phyloP scores from a whole-genome alignment of 2,888 invertebrate species.

The Entomobrya multifasciata region DNA sequence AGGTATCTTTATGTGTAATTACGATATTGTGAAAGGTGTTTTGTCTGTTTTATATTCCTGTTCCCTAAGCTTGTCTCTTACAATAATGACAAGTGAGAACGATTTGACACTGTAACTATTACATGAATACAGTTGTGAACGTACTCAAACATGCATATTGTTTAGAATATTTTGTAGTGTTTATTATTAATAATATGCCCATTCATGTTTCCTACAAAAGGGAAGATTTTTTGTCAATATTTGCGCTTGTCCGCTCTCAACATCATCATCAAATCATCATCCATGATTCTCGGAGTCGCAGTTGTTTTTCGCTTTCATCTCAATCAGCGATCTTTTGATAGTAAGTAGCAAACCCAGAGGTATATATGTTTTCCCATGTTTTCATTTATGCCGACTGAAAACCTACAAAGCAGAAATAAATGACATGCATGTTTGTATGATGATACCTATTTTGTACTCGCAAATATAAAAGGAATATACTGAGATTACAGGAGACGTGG shows the following conservation, averaged over 20 bases:
- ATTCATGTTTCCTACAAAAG: neutral
- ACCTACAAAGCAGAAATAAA: too few relatives aligned
- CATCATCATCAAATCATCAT: conserved; percentile 37
- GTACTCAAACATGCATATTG: neutral
- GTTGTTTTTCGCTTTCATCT: conserved; percentile 14
- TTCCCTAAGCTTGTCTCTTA: neutral
- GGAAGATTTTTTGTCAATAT: conserved; percentile 59
- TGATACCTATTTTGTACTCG: too few relatives aligned
- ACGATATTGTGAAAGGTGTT: neutral
- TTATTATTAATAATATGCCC: neutral
- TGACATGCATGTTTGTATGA: too few relatives aligned
- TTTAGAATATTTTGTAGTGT: neutral
- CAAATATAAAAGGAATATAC: too few relatives aligned
- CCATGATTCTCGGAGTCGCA: conserved; percentile 1
- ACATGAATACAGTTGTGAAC: neutral
- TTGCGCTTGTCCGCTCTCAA: conserved; percentile 53
- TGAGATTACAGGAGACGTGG: too few relatives aligned
- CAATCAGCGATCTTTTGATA: neutral
- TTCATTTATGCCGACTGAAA: too few relatives aligned
- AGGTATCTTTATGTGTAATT: too few relatives aligned
- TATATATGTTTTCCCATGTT: too few relatives aligned
- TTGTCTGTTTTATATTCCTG: neutral
- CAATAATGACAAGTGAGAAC: neutral
- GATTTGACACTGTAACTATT: neutral
- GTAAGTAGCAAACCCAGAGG: too few relatives aligned